These are phyloP conservation scores for Heteronetta atricapilla DNA, from an alignment of 2,113 vertebrate species.

Conservation along the genomic window DNA sequence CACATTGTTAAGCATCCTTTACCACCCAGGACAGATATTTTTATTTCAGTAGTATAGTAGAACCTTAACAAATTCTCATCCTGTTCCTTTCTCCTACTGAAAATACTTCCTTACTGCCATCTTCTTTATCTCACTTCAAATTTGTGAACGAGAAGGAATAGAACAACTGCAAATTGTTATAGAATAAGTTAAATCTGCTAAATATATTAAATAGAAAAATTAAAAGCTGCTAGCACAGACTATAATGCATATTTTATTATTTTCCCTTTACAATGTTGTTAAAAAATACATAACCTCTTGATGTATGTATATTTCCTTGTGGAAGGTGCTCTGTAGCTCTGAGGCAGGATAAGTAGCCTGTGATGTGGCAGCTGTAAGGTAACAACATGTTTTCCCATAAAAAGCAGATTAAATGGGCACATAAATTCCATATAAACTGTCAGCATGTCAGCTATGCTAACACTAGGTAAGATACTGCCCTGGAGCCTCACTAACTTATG, in stretches of 20 bases:
- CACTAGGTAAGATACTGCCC: slow-evolving; percentile 74
- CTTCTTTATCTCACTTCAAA: not conserved
- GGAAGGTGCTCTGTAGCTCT: slow-evolving; percentile 77
- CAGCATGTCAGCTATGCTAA: slow-evolving; percentile 82
- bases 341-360: slow-evolving; percentile 76
- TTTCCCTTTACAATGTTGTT: slow-evolving; percentile 73
- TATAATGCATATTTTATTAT: slow-evolving; percentile 80
- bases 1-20: not conserved
- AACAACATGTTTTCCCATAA: slow-evolving; percentile 85
- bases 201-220: slow-evolving; percentile 75
- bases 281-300: slow-evolving; percentile 81
- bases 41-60: not conserved
- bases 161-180: slow-evolving; percentile 60
- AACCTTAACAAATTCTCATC: not conserved
- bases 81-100: not conserved
- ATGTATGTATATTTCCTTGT: slow-evolving; percentile 80
- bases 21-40: not conserved
- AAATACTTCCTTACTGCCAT: not conserved
- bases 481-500: slow-evolving; percentile 73
- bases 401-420: slow-evolving; percentile 80
- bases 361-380: slow-evolving; percentile 82
- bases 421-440: slow-evolving; percentile 84
- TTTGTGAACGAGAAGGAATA: slow-evolving; percentile 23
- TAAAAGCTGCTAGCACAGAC: slow-evolving; percentile 62
- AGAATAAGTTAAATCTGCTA: slow-evolving; percentile 69